Conservation (phyloP, 2,888 invertebrate genomes). For the Drosophila setosimentum region DNA sequence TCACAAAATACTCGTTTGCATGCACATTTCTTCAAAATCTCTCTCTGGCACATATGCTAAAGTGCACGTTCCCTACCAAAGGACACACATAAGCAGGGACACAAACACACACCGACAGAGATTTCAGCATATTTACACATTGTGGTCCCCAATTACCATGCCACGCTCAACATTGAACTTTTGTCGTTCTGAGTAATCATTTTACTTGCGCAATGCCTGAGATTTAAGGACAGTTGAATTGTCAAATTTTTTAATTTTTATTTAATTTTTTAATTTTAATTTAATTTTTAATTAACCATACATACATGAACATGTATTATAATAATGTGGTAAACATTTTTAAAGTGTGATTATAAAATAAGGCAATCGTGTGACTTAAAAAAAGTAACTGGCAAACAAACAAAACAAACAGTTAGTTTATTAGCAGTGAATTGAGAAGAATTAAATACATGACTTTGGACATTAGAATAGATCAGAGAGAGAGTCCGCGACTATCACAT, state of each 20-base stretch:
- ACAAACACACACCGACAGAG: not conserved
- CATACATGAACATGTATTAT: not conserved
- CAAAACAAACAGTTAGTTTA: too few relatives aligned
- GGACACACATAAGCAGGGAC: slow-evolving; percentile 4
- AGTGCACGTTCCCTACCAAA: slow-evolving; percentile 12
- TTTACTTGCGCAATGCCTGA: slow-evolving; percentile 19
- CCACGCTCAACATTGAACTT: slow-evolving; percentile 54
- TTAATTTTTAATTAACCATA: too few relatives aligned
- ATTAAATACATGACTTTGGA: too few relatives aligned
- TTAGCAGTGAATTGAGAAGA: too few relatives aligned
- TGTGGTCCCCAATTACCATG: slow-evolving; percentile 40
- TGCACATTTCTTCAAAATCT: slow-evolving; percentile 27
- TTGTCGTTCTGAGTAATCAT: slow-evolving; percentile 35
- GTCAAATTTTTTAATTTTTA: too few relatives aligned
- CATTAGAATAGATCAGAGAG: too few relatives aligned
- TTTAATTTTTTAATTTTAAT: too few relatives aligned
- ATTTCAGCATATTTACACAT: slow-evolving; percentile 39
- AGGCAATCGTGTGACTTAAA: too few relatives aligned
- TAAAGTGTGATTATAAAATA: too few relatives aligned
- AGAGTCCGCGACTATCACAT: too few relatives aligned
- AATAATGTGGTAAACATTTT: not conserved
- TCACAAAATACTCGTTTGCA: not conserved
- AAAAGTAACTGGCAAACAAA: too few relatives aligned
- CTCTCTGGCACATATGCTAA: slow-evolving; percentile 28
- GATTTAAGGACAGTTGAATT: slow-evolving; percentile 10